A percentile compares a stretch with the other conserved stretches of the same genome.
Evolutionary conservation across 2,113 vertebrate genomes (phyloP).

Genomic region (Protobothrops mucrosquamatus): DNA sequence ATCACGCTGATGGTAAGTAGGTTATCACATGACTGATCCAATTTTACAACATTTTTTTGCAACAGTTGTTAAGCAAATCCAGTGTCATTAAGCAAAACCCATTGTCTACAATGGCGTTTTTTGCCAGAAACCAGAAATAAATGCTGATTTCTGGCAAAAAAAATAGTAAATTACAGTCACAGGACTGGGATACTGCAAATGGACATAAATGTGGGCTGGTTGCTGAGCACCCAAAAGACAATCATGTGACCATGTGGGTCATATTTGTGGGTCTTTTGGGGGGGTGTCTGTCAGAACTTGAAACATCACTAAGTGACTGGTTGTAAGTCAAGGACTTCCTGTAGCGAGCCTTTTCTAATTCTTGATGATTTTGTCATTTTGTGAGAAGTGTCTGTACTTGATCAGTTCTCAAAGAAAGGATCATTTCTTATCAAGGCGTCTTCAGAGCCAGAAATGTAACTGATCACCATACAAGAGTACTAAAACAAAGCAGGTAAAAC

Average conservation of each 20-base stretch:
- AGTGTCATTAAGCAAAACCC: no score
- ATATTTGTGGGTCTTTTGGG: not conserved
- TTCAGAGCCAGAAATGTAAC: not conserved
- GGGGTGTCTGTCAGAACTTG: not conserved
- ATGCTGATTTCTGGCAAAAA: no score
- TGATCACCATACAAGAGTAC: not conserved
- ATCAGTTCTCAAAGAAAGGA: not conserved
- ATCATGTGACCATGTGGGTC: not conserved
- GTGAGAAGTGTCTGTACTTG: not conserved
- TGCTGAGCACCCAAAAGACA: not conserved
- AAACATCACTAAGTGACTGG: not conserved
- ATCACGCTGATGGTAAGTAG: no score
- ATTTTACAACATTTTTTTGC: no score
- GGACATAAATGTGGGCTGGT: no score
- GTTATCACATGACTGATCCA: no score
- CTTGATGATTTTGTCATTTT: not conserved
- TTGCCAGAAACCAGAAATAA: no score
- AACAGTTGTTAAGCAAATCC: no score
- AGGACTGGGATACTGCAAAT: no score
- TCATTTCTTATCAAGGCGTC: not conserved
- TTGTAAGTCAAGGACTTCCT: not conserved
- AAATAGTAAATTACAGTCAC: no score
- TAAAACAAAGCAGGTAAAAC: not conserved
- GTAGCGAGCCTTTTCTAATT: not conserved
- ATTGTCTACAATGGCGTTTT: no score